phyloP scores from a whole-genome alignment of 1,140 invertebrate genomes.

The Ephestia elutella region DNA sequence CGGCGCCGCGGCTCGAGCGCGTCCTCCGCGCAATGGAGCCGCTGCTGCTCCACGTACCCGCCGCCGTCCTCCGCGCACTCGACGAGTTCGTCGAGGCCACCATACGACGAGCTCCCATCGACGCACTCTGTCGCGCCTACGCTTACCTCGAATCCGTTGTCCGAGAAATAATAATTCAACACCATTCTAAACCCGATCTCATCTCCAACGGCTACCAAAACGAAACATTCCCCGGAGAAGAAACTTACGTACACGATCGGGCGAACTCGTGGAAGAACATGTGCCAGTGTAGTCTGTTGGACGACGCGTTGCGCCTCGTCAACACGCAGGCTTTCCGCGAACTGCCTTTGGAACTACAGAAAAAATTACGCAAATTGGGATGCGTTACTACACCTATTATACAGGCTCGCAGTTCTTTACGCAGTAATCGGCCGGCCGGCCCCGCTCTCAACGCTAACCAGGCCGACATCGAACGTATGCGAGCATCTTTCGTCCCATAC shows the following conservation, averaged over 20 bases:
- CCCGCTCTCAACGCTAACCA: slow-evolving; percentile 21
- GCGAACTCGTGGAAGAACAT: slow-evolving; percentile 44
- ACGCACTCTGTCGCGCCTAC: slow-evolving; percentile 48
- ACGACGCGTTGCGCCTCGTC: slow-evolving; percentile 43
- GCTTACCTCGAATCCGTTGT: slow-evolving; percentile 33
- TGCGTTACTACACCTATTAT: slow-evolving; percentile 34
- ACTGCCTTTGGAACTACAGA: slow-evolving; percentile 41
- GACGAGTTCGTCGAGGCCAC: slow-evolving; percentile 51
- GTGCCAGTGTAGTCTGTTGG: slow-evolving; percentile 46
- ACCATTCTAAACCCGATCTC: slow-evolving; percentile 36
- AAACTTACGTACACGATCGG: slow-evolving; percentile 29
- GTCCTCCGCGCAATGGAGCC: slow-evolving; percentile 29
- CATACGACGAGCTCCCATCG: slow-evolving; percentile 52
- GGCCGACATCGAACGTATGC: slow-evolving; percentile 48
- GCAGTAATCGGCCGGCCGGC: slow-evolving; percentile 9
- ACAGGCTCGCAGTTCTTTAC: background rate
- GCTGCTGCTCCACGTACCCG: slow-evolving; percentile 26
- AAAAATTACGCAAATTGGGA: slow-evolving; percentile 50
- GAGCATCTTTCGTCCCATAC: slow-evolving; percentile 40
- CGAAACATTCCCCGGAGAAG: slow-evolving; percentile 16
- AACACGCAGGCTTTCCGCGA: slow-evolving; percentile 51
- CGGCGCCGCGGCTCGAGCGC: slow-evolving; percentile 36
- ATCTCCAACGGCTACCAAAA: slow-evolving; percentile 32
- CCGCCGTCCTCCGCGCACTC: slow-evolving; percentile 37
- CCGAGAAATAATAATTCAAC: slow-evolving; percentile 33